Evolutionary conservation across 2,888 invertebrate genomes (phyloP).

Genomic region (Protodeltote pygarga): DNA sequence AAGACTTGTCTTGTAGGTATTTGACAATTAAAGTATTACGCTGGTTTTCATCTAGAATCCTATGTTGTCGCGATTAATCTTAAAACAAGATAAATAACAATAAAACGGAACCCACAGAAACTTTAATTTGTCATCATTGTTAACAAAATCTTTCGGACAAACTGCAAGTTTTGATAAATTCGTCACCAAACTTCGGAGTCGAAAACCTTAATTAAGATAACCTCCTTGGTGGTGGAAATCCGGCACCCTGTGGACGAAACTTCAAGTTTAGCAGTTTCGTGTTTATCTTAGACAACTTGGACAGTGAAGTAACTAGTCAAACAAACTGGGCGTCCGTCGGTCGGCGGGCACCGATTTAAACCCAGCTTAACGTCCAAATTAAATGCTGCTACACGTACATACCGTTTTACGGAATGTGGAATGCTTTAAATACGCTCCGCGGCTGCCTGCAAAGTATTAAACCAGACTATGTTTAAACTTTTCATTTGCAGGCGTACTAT

Average conservation of each 20-base stretch:
- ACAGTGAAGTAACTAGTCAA: conserved; percentile 78
- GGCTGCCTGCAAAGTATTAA: conserved; percentile 50
- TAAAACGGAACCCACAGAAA: conserved; percentile 22
- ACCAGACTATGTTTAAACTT: conserved; percentile 45
- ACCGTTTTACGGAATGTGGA: conserved; percentile 47
- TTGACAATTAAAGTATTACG: no score
- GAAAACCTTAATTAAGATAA: conserved; percentile 77
- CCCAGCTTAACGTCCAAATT: conserved; percentile 70
- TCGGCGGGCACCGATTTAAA: conserved; percentile 56
- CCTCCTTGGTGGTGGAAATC: conserved; percentile 63
- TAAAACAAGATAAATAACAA: conserved; percentile 27
- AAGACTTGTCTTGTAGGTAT: no score
- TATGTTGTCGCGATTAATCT: no score
- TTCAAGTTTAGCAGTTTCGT: conserved; percentile 75
- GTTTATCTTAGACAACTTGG: conserved; percentile 81
- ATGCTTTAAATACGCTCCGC: conserved; percentile 41
- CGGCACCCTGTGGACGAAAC: conserved; percentile 54
- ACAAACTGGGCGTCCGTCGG: conserved; percentile 62
- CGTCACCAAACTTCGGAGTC: conserved; percentile 64
- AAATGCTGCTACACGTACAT: conserved; percentile 73
- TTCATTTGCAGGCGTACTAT: conserved; percentile 38
- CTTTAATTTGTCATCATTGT: conserved; percentile 24
- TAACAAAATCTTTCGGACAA: conserved; percentile 52
- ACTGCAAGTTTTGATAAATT: conserved; percentile 69
- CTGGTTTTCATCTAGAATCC: no score